Conservation (phyloP, 2,113 vertebrate genomes). For the Burhinus bistriatus region DNA sequence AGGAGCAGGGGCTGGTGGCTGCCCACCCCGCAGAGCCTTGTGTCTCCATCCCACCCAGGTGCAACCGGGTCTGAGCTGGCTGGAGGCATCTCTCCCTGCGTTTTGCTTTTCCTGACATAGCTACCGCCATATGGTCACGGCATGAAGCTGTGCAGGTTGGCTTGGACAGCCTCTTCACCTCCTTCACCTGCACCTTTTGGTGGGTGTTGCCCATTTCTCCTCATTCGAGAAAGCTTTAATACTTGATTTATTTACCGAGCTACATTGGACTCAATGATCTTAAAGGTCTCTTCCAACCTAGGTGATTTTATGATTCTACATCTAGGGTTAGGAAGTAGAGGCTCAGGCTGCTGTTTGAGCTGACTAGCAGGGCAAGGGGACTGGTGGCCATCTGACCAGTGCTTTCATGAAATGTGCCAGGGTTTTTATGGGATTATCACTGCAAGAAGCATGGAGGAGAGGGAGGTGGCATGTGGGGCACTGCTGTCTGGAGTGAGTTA, state of each 20-base stretch:
- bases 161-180: background rate
- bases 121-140: background rate
- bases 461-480: fast-evolving
- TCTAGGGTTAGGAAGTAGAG: background rate
- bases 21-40: background rate
- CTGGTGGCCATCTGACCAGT: background rate
- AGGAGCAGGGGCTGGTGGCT: fast-evolving
- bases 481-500: background rate
- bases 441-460: background rate
- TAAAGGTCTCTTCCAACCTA: no score
- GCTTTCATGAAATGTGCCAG: background rate
- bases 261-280: no score
- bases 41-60: background rate
- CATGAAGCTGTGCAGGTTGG: background rate
- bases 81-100: background rate
- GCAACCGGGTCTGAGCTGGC: background rate
- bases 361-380: background rate
- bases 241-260: background rate
- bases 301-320: no score
- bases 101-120: background rate
- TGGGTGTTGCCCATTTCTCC: background rate
- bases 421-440: background rate
- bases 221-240: background rate
- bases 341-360: background rate
- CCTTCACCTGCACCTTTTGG: background rate